Base-by-base conservation (phyloP, 2,888 invertebrate genomes). In the Heliconius erato region DNA sequence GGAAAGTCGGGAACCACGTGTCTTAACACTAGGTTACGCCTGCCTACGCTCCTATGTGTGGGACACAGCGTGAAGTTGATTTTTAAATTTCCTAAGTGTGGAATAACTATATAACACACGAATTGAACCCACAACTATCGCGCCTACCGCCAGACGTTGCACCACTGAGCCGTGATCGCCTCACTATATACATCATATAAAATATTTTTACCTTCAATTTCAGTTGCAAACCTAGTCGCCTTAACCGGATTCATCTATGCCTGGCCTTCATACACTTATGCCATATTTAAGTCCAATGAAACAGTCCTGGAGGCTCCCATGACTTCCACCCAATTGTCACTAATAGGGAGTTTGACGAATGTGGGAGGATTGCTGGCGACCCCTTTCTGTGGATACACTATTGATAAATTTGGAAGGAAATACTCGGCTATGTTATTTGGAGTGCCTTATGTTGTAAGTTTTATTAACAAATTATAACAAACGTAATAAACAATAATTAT, bases 211-310 rank as follows among this genome's bases (percentile, higher is more conserved):
- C 49, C 19, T 40, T 9, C 12, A 44, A 23, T 80, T 80, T 65
- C 72, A 80, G 79, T 80, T 32, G 72, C 79, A 14, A 80, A 80
- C 80, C 87, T 94, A 79, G 91, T 92, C 23, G 86, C 89, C 16
- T 89, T 94, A 19, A 93, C 94, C 0, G 95, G 95, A 0, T 92
- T 93, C 74, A 86, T 94, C 4, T 89, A 90, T 82, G 92, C 95
- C 0, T 95, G 95, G 95, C 95, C 95, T 0, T 95, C 95, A 0
- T 93, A 91, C 83, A 95, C 94, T 0, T 87, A 92, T n/a, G 91
- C 89, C 3, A 89, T 90, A 76, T 95, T 95, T 84, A 85, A 82
- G 7, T 94, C 95, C 3, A 95, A 95, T 81, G 88, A 87, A 12
- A 95, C 95, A 0, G 90, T 94, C 0, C 87, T 95, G 19, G 88